Evolutionary conservation across 2,113 vertebrate genomes (phyloP).

Genomic region (Thamnaconus septentrionalis): DNA sequence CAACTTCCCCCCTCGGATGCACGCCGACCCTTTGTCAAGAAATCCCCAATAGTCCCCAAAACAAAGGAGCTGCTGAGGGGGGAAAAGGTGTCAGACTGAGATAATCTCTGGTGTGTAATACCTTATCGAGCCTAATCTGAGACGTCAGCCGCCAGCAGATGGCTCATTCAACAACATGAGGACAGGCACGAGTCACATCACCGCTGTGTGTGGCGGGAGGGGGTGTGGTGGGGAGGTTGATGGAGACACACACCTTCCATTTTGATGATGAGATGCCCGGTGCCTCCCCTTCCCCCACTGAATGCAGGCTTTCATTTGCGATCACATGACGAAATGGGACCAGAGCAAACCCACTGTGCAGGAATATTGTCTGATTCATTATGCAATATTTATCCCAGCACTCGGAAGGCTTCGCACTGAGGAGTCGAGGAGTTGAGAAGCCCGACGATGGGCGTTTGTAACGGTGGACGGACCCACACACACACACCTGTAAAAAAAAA

Average conservation of each 20-base stretch:
- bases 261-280: slow-evolving; percentile 22
- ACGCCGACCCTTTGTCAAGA: slow-evolving; percentile 12
- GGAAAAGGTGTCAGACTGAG: slow-evolving; percentile 29
- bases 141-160: slow-evolving; percentile 50
- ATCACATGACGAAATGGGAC: neutral
- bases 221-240: slow-evolving; percentile 19
- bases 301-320: neutral
- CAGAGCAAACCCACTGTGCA: neutral
- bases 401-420: slow-evolving; percentile 24
- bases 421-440: slow-evolving; percentile 4
- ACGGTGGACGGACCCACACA: neutral
- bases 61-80: slow-evolving; percentile 39
- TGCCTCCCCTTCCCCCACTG: slow-evolving; percentile 1
- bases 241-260: neutral
- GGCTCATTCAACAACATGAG: slow-evolving; percentile 45
- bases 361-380: neutral
- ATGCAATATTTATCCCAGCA: neutral
- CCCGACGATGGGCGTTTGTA: neutral
- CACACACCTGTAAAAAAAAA: too few relatives aligned
- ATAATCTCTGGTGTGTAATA: slow-evolving; percentile 51
- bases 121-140: slow-evolving; percentile 49
- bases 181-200: slow-evolving; percentile 7
- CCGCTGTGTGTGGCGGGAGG: neutral
- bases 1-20: neutral
- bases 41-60: slow-evolving; percentile 26